Base-by-base conservation (phyloP, 2,797 vertebrate genomes). In the Rhabdomys pumilio region DNA sequence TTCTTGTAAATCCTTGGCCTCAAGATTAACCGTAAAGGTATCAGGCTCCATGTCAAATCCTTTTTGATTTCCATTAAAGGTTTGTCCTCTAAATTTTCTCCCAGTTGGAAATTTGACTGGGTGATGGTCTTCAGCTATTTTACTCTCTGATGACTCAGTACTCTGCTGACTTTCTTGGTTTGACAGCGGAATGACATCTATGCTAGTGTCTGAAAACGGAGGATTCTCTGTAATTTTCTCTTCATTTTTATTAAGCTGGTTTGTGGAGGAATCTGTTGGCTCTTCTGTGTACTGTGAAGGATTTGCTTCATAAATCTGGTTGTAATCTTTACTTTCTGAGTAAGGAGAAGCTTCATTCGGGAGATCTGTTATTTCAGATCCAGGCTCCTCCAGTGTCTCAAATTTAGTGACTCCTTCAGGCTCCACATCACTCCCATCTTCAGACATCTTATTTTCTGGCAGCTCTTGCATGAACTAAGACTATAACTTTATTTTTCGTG, bases 1-100 rank as follows among this genome's bases (percentile, higher is more conserved):
- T 93, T 97, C 95, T 76, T 94, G 86, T 73, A 98, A 94, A 76
- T 94, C 96, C 47, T 95, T 97, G 20, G 82, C 93, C 41, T 98
- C 97, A 89, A 98, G 96, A 11, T 97, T 94, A 96, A 98, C 31
- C 38, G 86, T 95, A 38, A 93, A 95, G 1, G 96, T n/a, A 79
- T 94, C 90, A 69, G 72, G 79, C 29, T 2, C n/a, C 75, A 80
- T 41, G 29, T 22, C 38, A 82, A 65, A 20, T 53, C 3, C 67
- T 73, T 91, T n/a, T 67, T 83, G 50, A 59, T 81, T 59, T 82
- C 97, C 91, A 81, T 94, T 38, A 79, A 85, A 93, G 53, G 44
- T 5, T 26, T 73, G 84, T 83, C 82, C 10, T 79, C 31, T 89
- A 67, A 38, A 38, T 80, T 47, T 73, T 77, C 95, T 73, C 81